Percentiles rank a stretch among this genome's conserved stretches.
phyloP scores from a whole-genome alignment of 2,113 vertebrate species.

The Plecotus auritus region DNA sequence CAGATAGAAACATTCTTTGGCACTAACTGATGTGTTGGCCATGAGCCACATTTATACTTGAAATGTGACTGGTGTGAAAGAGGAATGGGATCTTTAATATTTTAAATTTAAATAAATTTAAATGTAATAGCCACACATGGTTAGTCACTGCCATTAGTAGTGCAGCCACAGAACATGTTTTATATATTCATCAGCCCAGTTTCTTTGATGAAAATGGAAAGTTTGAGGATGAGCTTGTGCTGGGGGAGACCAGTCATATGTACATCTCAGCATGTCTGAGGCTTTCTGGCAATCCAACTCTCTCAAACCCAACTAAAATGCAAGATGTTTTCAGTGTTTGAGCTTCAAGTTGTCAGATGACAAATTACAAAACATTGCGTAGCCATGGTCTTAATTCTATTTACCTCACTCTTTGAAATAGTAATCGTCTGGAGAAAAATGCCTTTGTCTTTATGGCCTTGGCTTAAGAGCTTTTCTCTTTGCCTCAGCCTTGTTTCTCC shows the following conservation, averaged over 20 bases:
- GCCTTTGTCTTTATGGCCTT: neutral
- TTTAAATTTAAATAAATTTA: neutral
- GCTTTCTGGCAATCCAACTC: neutral
- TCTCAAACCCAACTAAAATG: neutral
- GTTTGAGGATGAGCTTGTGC: neutral
- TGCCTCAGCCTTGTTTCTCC: neutral
- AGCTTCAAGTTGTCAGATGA: neutral
- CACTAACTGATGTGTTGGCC: neutral
- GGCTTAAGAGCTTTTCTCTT: neutral
- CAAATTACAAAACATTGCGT: neutral
- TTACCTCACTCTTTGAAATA: neutral
- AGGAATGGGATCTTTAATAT: neutral
- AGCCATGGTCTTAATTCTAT: neutral
- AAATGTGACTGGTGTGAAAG: too few relatives aligned
- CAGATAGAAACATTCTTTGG: neutral
- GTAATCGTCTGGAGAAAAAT: neutral
- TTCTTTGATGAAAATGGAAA: neutral
- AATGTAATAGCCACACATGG: neutral
- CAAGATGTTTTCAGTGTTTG: neutral
- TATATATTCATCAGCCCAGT: neutral
- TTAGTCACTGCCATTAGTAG: neutral
- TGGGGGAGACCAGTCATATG: neutral
- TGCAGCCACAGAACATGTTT: neutral
- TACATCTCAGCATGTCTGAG: neutral
- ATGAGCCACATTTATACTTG: neutral